Evolutionary conservation across 2,797 vertebrate genomes (phyloP).

Genomic region (Tapirus indicus): DNA sequence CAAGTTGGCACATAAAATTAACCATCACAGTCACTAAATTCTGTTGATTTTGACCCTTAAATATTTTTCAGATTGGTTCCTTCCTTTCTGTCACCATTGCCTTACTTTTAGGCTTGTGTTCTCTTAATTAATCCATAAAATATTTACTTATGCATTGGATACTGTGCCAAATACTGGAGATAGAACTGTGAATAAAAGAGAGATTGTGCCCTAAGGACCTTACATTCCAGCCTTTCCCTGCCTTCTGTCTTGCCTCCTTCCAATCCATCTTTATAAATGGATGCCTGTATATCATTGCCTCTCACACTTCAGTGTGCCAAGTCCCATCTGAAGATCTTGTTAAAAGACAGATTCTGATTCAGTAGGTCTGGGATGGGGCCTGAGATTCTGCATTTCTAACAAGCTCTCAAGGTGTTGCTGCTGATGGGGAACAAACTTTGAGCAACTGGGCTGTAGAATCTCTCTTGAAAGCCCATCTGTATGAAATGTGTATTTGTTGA

Average conservation of each 20-base stretch:
- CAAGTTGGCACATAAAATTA: slow-evolving; percentile 24
- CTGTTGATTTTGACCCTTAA: neutral
- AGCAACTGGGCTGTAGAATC: neutral
- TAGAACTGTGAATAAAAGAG: neutral
- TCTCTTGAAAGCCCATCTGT: neutral
- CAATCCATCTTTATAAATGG: neutral
- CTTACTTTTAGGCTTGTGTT: slow-evolving; percentile 23
- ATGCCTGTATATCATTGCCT: neutral
- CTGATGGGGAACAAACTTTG: neutral
- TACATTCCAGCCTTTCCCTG: neutral
- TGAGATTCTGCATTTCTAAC: neutral
- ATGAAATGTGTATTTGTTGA: slow-evolving; percentile 29
- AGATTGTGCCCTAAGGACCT: neutral
- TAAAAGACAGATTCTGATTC: neutral
- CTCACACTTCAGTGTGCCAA: neutral
- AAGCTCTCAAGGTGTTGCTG: neutral
- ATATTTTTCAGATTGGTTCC: slow-evolving; percentile 23
- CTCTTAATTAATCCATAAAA: slow-evolving; percentile 54
- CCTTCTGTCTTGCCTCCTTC: neutral
- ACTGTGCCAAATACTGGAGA: neutral
- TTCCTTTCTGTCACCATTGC: neutral
- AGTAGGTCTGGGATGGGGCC: neutral
- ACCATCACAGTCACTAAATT: slow-evolving; percentile 3
- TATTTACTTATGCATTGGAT: neutral
- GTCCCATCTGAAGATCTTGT: neutral